These are phyloP conservation scores for Bos javanicus DNA, from an alignment of 2,113 vertebrate species.

Conservation along the genomic window DNA sequence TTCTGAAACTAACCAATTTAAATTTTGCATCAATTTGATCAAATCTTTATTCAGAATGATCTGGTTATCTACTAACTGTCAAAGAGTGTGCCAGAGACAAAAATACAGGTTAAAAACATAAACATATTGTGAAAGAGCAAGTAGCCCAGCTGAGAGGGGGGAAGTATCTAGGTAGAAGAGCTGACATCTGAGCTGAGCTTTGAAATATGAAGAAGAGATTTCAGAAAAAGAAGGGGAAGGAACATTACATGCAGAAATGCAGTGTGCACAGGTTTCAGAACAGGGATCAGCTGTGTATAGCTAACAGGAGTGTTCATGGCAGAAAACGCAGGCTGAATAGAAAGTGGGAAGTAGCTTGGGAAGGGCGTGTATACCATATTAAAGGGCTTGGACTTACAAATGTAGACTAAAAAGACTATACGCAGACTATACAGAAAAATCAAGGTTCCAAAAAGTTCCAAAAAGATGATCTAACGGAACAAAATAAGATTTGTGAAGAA, in stretches of 20 bases:
- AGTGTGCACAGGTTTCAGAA: neutral
- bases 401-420: neutral
- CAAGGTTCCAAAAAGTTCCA: neutral
- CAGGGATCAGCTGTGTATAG: neutral
- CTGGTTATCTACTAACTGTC: neutral
- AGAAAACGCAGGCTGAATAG: neutral
- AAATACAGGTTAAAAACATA: neutral
- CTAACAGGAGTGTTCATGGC: neutral
- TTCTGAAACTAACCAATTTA: neutral
- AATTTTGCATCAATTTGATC: neutral
- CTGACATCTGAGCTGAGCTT: neutral
- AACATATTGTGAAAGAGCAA: neutral
- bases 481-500: neutral
- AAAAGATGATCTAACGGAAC: neutral
- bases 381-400: neutral
- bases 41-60: constrained; percentile 8
- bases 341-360: neutral
- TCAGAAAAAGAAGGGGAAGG: neutral
- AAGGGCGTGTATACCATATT: neutral
- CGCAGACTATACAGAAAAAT: neutral
- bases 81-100: neutral
- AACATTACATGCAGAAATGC: neutral
- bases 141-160: neutral
- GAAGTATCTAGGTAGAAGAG: neutral
- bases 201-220: neutral